phyloP scores from a whole-genome alignment of 2,888 invertebrate genomes.

The Parapristionchus giblindavisi region DNA sequence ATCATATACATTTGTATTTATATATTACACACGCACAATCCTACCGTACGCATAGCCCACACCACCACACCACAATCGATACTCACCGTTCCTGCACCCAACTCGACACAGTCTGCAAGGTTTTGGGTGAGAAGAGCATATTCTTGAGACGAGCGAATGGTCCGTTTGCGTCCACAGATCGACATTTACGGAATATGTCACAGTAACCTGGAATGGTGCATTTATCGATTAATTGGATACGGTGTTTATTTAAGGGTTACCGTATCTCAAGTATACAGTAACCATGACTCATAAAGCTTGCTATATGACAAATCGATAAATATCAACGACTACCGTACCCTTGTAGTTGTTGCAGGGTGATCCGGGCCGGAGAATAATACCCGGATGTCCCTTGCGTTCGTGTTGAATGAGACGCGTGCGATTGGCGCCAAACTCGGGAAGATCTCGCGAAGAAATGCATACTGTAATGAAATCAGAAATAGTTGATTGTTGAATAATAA shows the following conservation, averaged over 20 bases:
- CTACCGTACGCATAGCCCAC: neutral
- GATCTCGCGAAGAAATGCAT: slow-evolving; percentile 63
- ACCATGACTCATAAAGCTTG: neutral
- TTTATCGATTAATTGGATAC: too few relatives aligned
- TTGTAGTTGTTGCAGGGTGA: slow-evolving; percentile 96
- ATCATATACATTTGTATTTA: too few relatives aligned
- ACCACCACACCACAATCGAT: neutral
- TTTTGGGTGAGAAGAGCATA: slow-evolving; percentile 88
- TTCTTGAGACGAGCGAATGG: slow-evolving; percentile 95
- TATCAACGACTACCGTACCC: slow-evolving; percentile 44
- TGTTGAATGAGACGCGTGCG: slow-evolving; percentile 56
- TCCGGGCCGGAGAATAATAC: slow-evolving; percentile 81
- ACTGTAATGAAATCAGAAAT: slow-evolving; percentile 53
- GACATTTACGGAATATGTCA: slow-evolving; percentile 97
- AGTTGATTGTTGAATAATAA: neutral
- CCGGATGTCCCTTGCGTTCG: slow-evolving; percentile 62
- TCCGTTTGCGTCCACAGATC: slow-evolving; percentile 97
- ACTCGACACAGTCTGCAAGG: slow-evolving; percentile 80
- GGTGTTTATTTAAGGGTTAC: too few relatives aligned
- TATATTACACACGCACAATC: too few relatives aligned
- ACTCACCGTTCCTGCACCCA: slow-evolving; percentile 39
- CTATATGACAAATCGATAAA: neutral
- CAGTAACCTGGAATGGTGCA: slow-evolving; percentile 87
- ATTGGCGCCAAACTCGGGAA: slow-evolving; percentile 62
- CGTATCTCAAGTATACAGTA: too few relatives aligned